These are phyloP conservation scores for Luffia ferchaultella DNA, from an alignment of 2,888 invertebrate genomes.

Conservation along the genomic window DNA sequence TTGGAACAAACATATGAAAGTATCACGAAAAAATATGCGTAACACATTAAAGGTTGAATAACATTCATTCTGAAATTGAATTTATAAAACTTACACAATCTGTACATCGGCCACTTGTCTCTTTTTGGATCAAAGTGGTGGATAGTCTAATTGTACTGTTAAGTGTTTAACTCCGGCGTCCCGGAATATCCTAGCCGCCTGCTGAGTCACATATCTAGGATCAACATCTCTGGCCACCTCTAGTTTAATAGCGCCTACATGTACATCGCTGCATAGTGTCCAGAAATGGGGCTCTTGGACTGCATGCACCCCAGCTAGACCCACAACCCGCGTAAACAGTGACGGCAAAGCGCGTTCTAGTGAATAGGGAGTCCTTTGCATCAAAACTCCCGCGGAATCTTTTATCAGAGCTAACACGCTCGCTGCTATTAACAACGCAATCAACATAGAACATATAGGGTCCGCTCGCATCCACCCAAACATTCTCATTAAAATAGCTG, in stretches of 20 bases:
- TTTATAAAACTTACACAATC: too few species aligned
- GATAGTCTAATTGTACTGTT: constrained; percentile 93
- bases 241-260: constrained; percentile 91
- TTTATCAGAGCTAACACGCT: constrained; percentile 86
- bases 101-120: too few species aligned
- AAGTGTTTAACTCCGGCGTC: constrained; percentile 91
- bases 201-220: constrained; percentile 90
- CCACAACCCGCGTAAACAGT: constrained; percentile 88
- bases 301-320: constrained; percentile 92
- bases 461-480: constrained; percentile 99
- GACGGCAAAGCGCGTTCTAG: constrained; percentile 86
- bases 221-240: constrained; percentile 95
- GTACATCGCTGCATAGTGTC: constrained; percentile 95
- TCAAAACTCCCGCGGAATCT: constrained; percentile 89
- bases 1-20: too few species aligned
- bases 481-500: constrained; percentile 90
- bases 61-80: too few species aligned
- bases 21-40: too few species aligned
- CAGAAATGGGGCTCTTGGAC: constrained; percentile 98
- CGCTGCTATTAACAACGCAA: constrained; percentile 86
- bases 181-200: constrained; percentile 94
- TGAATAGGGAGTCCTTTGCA: constrained; percentile 90
- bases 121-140: constrained; percentile 70
- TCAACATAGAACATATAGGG: constrained; percentile 97
- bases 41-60: too few species aligned